These are phyloP conservation scores for Tridacna gigas DNA, from an alignment of 2,888 invertebrate species.

Conservation along the genomic window DNA sequence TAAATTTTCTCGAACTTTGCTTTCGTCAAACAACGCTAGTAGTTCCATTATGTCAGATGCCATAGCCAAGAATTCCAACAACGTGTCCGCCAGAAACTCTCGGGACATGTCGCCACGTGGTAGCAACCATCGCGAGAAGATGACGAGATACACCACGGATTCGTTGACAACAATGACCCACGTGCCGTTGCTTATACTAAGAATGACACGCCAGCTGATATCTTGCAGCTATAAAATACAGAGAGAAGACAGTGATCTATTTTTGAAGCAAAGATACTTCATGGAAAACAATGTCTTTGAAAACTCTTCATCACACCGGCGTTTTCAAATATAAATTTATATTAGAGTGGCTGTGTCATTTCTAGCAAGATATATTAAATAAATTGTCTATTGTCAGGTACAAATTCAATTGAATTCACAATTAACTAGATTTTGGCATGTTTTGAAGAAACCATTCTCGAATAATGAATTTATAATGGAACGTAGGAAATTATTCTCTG, in stretches of 20 bases:
- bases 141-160: constrained; percentile 45
- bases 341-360: too few relatives aligned
- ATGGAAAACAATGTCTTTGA: too few relatives aligned
- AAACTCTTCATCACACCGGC: too few relatives aligned
- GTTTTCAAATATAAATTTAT: too few relatives aligned
- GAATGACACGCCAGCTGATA: constrained; percentile 9
- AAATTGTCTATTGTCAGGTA: too few relatives aligned
- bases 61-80: constrained; percentile 81
- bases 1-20: constrained; percentile 71
- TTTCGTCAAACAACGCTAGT: constrained; percentile 66
- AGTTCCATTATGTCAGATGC: constrained; percentile 75
- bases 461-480: too few relatives aligned
- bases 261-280: background rate
- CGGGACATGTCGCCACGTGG: constrained; percentile 71
- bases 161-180: constrained; percentile 62
- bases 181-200: constrained; percentile 32
- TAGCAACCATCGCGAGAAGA: constrained; percentile 52
- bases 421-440: too few relatives aligned
- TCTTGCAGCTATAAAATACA: constrained; percentile 10
- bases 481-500: too few relatives aligned
- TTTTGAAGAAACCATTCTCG: too few relatives aligned
- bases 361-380: too few relatives aligned
- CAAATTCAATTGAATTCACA: too few relatives aligned
- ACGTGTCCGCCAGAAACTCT: constrained; percentile 76
- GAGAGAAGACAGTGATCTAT: background rate